Conservation (phyloP, 2,888 invertebrate genomes). For the Oscheius sp. region DNA sequence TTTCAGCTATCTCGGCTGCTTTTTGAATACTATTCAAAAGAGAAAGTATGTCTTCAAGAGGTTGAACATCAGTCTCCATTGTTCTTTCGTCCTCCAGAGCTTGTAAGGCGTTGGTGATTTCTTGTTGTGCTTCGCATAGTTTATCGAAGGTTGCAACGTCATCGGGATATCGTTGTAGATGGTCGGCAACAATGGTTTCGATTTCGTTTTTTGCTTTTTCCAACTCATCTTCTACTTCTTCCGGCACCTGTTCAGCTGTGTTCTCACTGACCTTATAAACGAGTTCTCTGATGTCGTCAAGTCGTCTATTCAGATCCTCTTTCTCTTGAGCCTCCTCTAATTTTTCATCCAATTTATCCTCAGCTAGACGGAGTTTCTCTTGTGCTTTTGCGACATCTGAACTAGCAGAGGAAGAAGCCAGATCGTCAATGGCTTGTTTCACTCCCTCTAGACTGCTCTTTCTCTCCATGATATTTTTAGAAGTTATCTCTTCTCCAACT, state of each 20-base stretch:
- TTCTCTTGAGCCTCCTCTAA: background rate
- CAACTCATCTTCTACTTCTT: constrained; percentile 27
- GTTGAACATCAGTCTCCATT: background rate
- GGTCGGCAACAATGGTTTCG: background rate
- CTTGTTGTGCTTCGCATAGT: background rate
- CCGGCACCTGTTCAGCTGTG: constrained; percentile 12
- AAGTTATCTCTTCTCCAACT: background rate
- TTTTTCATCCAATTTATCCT: constrained; percentile 27
- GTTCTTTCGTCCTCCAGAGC: constrained; percentile 30
- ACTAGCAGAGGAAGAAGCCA: background rate
- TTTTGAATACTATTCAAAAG: constrained; percentile 31
- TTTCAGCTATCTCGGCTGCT: background rate
- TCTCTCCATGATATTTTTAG: background rate
- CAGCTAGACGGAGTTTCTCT: constrained; percentile 13
- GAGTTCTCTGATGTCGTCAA: constrained; percentile 1
- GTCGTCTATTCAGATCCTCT: background rate
- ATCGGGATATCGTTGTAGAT: constrained; percentile 1
- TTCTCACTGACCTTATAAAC: constrained; percentile 24
- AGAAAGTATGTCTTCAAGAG: constrained; percentile 1
- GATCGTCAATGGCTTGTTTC: background rate
- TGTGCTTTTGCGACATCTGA: constrained; percentile 19
- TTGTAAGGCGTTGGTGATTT: constrained; percentile 23
- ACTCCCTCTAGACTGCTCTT: background rate
- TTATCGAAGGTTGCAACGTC: background rate
- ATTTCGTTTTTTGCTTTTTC: background rate